Evolutionary conservation across 2,797 vertebrate species (phyloP).

Genomic region (Brachyalestes nurse): DNA sequence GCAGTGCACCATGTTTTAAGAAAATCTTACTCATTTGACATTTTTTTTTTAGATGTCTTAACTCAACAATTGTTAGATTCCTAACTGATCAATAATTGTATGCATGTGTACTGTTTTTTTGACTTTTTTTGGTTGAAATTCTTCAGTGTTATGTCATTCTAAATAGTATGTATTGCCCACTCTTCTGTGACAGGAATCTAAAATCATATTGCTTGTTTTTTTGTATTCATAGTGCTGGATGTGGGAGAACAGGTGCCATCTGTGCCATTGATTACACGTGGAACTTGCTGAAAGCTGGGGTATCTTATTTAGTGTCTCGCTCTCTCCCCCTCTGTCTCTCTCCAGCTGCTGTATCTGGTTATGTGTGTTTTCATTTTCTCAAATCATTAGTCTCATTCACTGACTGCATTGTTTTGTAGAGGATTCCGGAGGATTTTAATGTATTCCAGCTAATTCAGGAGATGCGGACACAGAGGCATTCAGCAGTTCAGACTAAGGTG

Average conservation of each 20-base stretch:
- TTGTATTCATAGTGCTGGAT: constrained; percentile 86
- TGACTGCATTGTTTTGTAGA: constrained; percentile 74
- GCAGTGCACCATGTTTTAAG: neutral
- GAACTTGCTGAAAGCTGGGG: constrained; percentile 98
- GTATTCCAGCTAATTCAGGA: constrained; percentile 97
- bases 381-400: neutral
- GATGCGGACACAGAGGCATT: constrained; percentile 98
- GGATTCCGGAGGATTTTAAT: constrained; percentile 97
- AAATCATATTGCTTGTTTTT: neutral
- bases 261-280: constrained; percentile 99
- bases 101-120: neutral
- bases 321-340: neutral
- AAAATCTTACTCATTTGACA: neutral
- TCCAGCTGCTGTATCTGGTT: neutral
- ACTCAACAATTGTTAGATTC: neutral
- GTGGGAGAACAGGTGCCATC: constrained; percentile 97
- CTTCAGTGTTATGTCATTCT: neutral
- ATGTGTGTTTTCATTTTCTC: neutral
- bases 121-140: neutral
- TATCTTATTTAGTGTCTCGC: constrained; percentile 63
- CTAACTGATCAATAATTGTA: neutral
- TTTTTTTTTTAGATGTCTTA: neutral
- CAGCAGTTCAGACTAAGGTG: constrained; percentile 98
- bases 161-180: neutral
- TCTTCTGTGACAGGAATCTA: neutral